These are phyloP conservation scores for Cheiracanthium punctorium DNA, from an alignment of 2,888 invertebrate genomes.

Conservation along the genomic window DNA sequence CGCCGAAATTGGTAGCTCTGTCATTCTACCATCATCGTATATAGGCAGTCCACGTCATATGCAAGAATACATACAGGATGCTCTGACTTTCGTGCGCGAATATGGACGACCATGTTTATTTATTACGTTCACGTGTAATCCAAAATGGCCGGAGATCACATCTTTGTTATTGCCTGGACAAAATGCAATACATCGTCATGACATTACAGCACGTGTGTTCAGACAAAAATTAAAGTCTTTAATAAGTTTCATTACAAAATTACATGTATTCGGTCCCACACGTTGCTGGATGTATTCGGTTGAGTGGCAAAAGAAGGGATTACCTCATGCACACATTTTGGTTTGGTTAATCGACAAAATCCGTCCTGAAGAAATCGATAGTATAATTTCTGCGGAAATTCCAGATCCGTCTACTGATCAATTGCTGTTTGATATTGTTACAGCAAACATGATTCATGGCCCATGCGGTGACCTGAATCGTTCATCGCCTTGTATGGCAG, in stretches of 20 bases:
- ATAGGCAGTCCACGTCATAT: no score
- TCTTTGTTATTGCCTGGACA: constrained; percentile 71
- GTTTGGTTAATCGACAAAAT: not conserved
- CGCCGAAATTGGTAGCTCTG: no score
- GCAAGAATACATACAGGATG: no score
- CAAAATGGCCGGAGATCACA: constrained; percentile 74
- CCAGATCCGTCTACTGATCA: not conserved
- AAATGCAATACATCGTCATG: constrained; percentile 72
- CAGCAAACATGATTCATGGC: constrained; percentile 10
- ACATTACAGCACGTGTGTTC: constrained; percentile 73
- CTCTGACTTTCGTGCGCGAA: no score
- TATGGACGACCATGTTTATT: constrained; percentile 73
- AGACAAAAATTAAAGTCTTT: constrained; percentile 72
- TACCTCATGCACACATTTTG: constrained; percentile 73
- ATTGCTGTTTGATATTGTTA: constrained; percentile 4
- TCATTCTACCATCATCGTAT: no score
- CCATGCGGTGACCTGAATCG: constrained; percentile 27
- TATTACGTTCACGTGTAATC: constrained; percentile 74
- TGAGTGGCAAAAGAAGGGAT: constrained; percentile 74
- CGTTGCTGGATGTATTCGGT: constrained; percentile 72
- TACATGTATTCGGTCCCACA: constrained; percentile 72
- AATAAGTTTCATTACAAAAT: constrained; percentile 70
- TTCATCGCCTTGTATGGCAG: constrained; percentile 23
- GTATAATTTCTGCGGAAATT: constrained; percentile 8
- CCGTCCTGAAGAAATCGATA: not conserved